phyloP scores from a whole-genome alignment of 2,113 vertebrate species.

The Chaenogobius annularis region DNA sequence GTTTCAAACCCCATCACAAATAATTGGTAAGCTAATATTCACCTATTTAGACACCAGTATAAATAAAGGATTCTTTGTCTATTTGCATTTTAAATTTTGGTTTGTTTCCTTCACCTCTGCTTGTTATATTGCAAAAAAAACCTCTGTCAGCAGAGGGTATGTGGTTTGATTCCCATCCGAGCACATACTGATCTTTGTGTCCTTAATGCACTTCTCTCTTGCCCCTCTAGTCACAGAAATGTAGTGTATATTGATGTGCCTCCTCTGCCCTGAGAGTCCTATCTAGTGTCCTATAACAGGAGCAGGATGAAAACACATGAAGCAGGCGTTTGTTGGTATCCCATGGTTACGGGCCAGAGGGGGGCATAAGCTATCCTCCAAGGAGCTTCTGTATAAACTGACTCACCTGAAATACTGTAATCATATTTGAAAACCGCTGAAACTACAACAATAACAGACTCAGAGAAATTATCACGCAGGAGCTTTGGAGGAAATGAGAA shows the following conservation, averaged over 20 bases:
- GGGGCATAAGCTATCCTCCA: slow-evolving; percentile 38
- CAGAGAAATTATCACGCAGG: not conserved
- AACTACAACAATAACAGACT: slow-evolving; percentile 56
- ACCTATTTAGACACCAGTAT: too few relatives aligned
- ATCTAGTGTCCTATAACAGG: not conserved
- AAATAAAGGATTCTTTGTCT: too few relatives aligned
- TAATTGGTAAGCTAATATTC: too few relatives aligned
- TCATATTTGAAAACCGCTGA: slow-evolving; percentile 49
- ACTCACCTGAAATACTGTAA: slow-evolving; percentile 49
- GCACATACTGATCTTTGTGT: too few relatives aligned
- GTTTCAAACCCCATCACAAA: too few relatives aligned
- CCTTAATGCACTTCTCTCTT: too few relatives aligned
- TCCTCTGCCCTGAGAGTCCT: not conserved
- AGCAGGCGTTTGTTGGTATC: slow-evolving; percentile 5
- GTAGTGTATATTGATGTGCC: not conserved
- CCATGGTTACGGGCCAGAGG: slow-evolving; percentile 13
- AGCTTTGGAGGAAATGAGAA: not conserved
- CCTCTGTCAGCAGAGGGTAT: too few relatives aligned
- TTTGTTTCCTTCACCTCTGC: not conserved
- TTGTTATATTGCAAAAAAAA: not conserved
- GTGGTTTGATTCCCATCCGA: too few relatives aligned
- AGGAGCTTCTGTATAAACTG: slow-evolving; percentile 27
- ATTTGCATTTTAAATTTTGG: too few relatives aligned
- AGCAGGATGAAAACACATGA: slow-evolving; percentile 4
- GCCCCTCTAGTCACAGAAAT: not conserved